phyloP scores from a whole-genome alignment of 2,113 vertebrate genomes.

The Fulica atra region DNA sequence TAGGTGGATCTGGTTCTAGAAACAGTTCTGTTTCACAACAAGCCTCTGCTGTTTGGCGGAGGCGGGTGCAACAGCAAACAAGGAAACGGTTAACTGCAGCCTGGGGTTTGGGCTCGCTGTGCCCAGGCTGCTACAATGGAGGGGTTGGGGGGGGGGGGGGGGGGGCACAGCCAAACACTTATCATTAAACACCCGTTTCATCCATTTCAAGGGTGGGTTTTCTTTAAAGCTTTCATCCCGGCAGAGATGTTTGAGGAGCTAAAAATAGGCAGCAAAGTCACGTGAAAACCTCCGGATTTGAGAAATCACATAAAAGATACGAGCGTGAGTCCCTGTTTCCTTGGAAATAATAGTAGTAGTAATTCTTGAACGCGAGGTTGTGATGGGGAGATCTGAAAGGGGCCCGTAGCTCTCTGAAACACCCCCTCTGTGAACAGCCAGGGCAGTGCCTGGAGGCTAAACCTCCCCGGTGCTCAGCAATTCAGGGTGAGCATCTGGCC shows the following conservation, averaged over 20 bases:
- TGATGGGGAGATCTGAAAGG: neutral
- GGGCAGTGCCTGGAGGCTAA: neutral
- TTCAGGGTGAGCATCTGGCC: no score
- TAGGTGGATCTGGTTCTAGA: slow-evolving; percentile 58
- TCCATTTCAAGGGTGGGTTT: slow-evolving; percentile 36
- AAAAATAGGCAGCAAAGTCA: slow-evolving; percentile 73
- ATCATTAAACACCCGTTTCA: slow-evolving; percentile 11
- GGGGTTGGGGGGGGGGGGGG: neutral
- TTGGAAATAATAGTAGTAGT: slow-evolving; percentile 76
- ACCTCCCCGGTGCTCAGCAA: neutral
- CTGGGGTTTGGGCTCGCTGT: neutral
- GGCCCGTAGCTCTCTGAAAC: neutral
- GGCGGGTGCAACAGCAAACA: slow-evolving; percentile 9
- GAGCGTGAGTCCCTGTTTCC: slow-evolving; percentile 63
- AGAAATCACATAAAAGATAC: slow-evolving; percentile 70
- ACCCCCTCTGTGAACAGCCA: neutral
- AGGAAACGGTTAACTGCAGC: slow-evolving; percentile 18
- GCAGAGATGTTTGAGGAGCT: slow-evolving; percentile 67
- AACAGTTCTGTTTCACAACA: slow-evolving; percentile 49
- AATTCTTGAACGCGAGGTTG: slow-evolving; percentile 48
- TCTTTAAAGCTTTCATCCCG: slow-evolving; percentile 64
- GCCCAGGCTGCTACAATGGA: neutral
- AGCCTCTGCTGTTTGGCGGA: slow-evolving; percentile 24
- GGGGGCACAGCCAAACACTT: neutral
- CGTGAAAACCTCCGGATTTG: slow-evolving; percentile 67